These are phyloP conservation scores for Drosophila kambysellisi DNA, from an alignment of 2,888 invertebrate species.

Conservation along the genomic window DNA sequence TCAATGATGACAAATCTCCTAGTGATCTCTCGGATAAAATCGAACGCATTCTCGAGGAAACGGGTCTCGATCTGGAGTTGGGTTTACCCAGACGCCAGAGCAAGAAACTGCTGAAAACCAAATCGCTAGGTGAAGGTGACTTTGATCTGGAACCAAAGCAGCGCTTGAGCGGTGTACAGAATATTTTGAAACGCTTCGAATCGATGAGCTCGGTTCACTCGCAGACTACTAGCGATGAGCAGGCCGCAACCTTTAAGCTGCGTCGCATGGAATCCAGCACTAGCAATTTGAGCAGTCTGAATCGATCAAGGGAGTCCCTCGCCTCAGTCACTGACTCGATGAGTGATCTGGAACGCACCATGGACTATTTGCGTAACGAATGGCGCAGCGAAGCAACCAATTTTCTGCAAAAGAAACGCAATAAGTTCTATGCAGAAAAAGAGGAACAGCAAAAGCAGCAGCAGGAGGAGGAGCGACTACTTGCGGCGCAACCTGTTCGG, in stretches of 20 bases:
- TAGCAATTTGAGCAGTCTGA: constrained; percentile 80
- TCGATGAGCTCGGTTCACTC: constrained; percentile 82
- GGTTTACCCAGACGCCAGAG: constrained; percentile 70
- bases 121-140: constrained; percentile 81
- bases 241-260: constrained; percentile 66
- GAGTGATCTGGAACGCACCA: constrained; percentile 83
- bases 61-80: constrained; percentile 81
- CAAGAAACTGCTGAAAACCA: constrained; percentile 78
- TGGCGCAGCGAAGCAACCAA: constrained; percentile 84
- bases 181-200: constrained; percentile 82
- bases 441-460: constrained; percentile 56
- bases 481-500: constrained; percentile 13
- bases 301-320: constrained; percentile 81
- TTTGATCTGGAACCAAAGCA: constrained; percentile 60
- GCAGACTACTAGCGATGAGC: constrained; percentile 70
- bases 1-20: constrained; percentile 84
- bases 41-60: constrained; percentile 82
- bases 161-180: constrained; percentile 74
- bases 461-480: constrained; percentile 30
- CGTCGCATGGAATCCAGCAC: constrained; percentile 82
- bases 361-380: constrained; percentile 83
- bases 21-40: constrained; percentile 84
- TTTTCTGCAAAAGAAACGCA: constrained; percentile 83
- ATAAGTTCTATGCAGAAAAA: constrained; percentile 77
- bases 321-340: constrained; percentile 76